phyloP scores from a whole-genome alignment of 2,113 vertebrate genomes.

The Colinus virginianus region DNA sequence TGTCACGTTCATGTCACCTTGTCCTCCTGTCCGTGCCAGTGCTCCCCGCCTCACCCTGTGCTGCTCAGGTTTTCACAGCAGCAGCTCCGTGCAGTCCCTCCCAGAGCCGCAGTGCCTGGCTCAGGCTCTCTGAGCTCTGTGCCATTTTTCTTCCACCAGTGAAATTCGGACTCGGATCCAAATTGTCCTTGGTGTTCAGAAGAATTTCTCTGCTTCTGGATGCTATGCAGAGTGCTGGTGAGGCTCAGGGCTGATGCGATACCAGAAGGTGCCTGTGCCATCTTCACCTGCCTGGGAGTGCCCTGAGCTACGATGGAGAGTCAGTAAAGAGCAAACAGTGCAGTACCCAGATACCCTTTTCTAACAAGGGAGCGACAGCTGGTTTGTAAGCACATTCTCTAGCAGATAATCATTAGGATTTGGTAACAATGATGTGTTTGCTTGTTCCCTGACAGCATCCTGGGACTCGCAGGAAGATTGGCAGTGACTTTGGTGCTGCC shows the following conservation, averaged over 20 bases:
- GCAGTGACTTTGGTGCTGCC: neutral
- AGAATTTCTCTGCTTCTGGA: neutral
- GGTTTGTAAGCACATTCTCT: neutral
- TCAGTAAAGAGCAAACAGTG: neutral
- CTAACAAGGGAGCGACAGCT: neutral
- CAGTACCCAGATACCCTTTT: neutral
- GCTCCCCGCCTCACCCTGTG: neutral
- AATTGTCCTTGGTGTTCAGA: neutral
- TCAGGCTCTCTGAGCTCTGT: neutral
- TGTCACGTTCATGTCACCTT: neutral
- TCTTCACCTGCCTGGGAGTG: neutral
- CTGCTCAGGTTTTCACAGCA: neutral
- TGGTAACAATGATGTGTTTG: fast-evolving
- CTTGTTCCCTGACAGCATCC: neutral
- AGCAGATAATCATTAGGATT: neutral
- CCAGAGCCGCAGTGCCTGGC: neutral
- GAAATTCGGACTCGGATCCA: neutral
- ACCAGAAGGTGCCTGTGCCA: neutral
- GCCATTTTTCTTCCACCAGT: neutral
- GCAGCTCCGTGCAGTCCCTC: neutral
- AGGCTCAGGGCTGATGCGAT: neutral
- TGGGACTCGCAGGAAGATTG: neutral
- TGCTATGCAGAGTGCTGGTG: neutral
- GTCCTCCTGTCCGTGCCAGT: neutral
- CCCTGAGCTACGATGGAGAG: neutral